These are phyloP conservation scores for Gymnothorax reevesii DNA, from an alignment of 2,797 vertebrate species.

Conservation along the genomic window DNA sequence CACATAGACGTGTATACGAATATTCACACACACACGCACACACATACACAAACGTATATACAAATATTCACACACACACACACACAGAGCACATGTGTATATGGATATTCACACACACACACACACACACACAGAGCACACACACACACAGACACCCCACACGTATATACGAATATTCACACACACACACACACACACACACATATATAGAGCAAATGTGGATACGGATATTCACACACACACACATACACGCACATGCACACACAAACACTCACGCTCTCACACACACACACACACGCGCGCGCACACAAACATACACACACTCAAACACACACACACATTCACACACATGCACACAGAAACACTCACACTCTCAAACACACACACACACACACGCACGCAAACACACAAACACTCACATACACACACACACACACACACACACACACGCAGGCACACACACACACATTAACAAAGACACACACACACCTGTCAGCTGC, in stretches of 20 bases:
- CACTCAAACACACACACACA: conserved; percentile 58
- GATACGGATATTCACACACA: not conserved
- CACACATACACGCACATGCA: no score
- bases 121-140: conserved; percentile 45
- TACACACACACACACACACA: not conserved
- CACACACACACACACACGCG: not conserved
- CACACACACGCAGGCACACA: not conserved
- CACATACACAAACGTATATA: not conserved
- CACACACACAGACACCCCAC: not conserved
- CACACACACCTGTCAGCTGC: conserved; percentile 11
- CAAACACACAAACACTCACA: no score
- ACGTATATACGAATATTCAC: conserved; percentile 45
- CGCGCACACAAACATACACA: conserved; percentile 62
- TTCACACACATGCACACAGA: conserved; percentile 27
- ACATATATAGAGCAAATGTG: not conserved
- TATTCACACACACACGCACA: no score
- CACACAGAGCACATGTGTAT: conserved; percentile 47
- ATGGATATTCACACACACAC: conserved; percentile 50
- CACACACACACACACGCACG: conserved; percentile 39
- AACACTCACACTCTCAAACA: conserved; percentile 41
- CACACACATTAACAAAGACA: not conserved
- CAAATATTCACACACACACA: conserved; percentile 60
- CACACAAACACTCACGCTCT: not conserved
- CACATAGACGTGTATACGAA: not conserved
- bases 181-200: conserved; percentile 43